These are phyloP conservation scores for Heliothis peltigera DNA, from an alignment of 2,888 invertebrate genomes.

Conservation along the genomic window DNA sequence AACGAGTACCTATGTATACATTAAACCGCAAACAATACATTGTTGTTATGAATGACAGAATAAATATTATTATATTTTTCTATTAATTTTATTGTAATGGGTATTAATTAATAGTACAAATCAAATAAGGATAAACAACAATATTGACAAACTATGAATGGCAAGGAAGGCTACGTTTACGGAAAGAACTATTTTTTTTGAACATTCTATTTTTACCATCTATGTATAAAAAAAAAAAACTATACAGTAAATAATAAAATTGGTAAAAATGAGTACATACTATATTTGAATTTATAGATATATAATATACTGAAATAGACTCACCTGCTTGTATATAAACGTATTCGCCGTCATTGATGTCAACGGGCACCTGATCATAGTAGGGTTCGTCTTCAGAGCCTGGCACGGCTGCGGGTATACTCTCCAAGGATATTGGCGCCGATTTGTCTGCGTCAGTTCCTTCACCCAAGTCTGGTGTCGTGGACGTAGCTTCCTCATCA, in stretches of 20 bases:
- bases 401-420: conserved; percentile 78
- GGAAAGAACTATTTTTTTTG: no score
- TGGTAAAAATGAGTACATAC: no score
- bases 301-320: conserved; percentile 4
- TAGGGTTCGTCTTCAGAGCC: conserved; percentile 91
- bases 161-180: no score
- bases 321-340: conserved; percentile 93
- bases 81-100: not conserved
- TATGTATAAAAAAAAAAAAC: no score
- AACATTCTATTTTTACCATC: no score
- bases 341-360: conserved; percentile 92
- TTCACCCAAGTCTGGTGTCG: conserved; percentile 80
- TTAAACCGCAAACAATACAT: conserved; percentile 1
- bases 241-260: no score
- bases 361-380: conserved; percentile 93
- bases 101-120: not conserved
- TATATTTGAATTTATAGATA: no score
- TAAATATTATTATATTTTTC: not conserved
- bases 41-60: not conserved
- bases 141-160: no score
- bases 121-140: not conserved
- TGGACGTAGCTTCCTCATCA: conserved; percentile 83
- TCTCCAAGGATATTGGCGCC: conserved; percentile 83
- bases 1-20: not conserved
- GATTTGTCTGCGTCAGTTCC: conserved; percentile 81